A percentile compares a stretch with the other conserved stretches of the same genome.
phyloP scores from a whole-genome alignment of 1,140 invertebrate species.

The Araneus ventricosus region DNA sequence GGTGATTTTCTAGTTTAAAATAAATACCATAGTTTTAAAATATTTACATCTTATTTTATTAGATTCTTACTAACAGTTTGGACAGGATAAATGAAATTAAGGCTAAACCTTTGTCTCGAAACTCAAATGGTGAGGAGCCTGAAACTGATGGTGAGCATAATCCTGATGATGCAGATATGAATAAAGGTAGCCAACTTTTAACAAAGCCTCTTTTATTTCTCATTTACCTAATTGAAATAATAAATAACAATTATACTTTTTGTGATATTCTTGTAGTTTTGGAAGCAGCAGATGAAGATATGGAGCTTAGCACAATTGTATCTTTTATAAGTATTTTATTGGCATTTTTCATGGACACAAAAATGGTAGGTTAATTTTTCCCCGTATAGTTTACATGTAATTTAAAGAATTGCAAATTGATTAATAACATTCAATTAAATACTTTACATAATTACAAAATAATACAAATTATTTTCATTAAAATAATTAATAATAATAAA shows the following conservation, averaged over 20 bases:
- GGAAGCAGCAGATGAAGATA: conserved; percentile 63
- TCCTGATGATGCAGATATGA: conserved; percentile 15
- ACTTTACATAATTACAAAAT: too few species aligned
- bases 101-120: neutral
- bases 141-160: neutral
- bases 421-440: too few species aligned
- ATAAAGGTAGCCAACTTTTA: neutral
- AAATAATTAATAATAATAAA: too few species aligned
- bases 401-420: too few species aligned
- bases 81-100: conserved; percentile 58
- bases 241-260: neutral
- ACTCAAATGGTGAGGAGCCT: neutral
- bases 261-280: conserved; percentile 42
- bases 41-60: conserved; percentile 20
- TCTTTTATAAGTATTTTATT: conserved; percentile 61
- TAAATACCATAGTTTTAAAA: neutral
- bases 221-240: neutral
- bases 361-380: conserved; percentile 20
- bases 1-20: too few species aligned
- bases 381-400: too few species aligned
- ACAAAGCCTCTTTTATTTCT: neutral
- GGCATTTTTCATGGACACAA: conserved; percentile 59
- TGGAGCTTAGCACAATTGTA: conserved; percentile 68
- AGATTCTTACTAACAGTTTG: conserved; percentile 52
- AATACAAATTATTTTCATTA: too few species aligned